phyloP scores from a whole-genome alignment of 2,797 vertebrate genomes.

The Yasuhikotakia modesta region DNA sequence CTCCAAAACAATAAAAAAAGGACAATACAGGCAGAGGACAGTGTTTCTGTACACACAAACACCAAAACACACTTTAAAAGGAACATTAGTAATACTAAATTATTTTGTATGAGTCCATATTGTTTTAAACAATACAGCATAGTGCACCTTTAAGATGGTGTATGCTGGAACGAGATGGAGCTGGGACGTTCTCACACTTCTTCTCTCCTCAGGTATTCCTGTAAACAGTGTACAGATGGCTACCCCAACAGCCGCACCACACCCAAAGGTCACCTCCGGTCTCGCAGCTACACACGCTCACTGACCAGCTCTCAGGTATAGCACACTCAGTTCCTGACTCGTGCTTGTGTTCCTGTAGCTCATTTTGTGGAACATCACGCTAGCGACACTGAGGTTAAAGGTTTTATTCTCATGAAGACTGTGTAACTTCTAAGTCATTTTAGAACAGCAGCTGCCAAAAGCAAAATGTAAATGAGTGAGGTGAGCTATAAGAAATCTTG shows the following conservation, averaged over 20 bases:
- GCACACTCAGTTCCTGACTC: neutral
- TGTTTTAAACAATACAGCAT: too few species aligned
- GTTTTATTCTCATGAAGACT: neutral
- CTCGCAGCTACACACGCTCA: conserved; percentile 92
- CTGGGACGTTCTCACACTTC: too few species aligned
- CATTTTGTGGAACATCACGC: neutral
- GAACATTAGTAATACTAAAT: too few species aligned
- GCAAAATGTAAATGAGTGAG: too few species aligned
- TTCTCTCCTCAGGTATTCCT: conserved; percentile 79
- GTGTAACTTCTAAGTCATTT: neutral
- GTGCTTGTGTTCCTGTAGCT: too few species aligned
- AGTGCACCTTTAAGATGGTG: too few species aligned
- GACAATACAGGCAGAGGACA: too few species aligned
- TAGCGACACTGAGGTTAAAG: neutral
- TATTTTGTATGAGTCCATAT: neutral
- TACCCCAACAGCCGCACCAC: conserved; percentile 87
- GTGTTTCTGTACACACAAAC: too few species aligned
- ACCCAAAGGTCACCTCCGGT: conserved; percentile 89
- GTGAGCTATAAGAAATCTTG: too few species aligned
- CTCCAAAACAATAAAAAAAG: too few species aligned
- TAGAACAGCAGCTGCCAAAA: too few species aligned
- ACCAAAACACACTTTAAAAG: too few species aligned
- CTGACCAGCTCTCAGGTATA: conserved; percentile 98
- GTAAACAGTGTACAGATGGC: conserved; percentile 86
- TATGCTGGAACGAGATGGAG: neutral